Evolutionary conservation across 2,888 invertebrate genomes (phyloP), one percentile per base, ranked within the genome.

Genomic region (Xylota sylvarum): DNA sequence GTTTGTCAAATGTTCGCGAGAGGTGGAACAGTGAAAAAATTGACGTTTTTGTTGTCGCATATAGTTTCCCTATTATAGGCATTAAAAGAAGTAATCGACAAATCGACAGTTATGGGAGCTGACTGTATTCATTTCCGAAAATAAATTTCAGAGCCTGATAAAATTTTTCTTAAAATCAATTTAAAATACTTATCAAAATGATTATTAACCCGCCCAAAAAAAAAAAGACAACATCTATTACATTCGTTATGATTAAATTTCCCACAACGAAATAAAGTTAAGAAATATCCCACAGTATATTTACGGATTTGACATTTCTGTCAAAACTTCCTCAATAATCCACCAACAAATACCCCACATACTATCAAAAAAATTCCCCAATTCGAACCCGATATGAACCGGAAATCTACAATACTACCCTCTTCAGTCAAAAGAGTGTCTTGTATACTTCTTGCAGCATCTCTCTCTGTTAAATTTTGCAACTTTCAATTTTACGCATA

Each of bases 391-490:
- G 52, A 85, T 77, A 80, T 81, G 56, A 81, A 81, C 86, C 86
- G 86, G 86, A 86, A 81, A 86, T 77, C 86, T 77, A 81, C 77
- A 86, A 67, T 72, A 77, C 73, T 78, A 79, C 70, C 72, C 79
- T 65, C 64, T 35, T 85, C 82, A 86, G 86, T 86, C 86, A 86
- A 86, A 86, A 86, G 82, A 86, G 86, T 86, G 86, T 86, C 81
- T 85, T 80, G 86, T 78, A 86, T 86, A 86, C 81, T 81, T 86
- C 80, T 80, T 85, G 85, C 82, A 86, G 73, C 82, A 74, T 82
- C 52, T 80, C 69, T 82, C 77, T 82, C 69, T 78, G 77, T 72
- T 67, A 76, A 77, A 65, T 77, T 43, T 81, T 73, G 86, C 72
- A 78, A 81, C 67, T 86, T 80, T 76, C 70, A 85, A 73, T 81